Evolutionary conservation across 2,888 invertebrate species (phyloP), one percentile per base, ranked within the genome.

Genomic region (Megamerina dolium): DNA sequence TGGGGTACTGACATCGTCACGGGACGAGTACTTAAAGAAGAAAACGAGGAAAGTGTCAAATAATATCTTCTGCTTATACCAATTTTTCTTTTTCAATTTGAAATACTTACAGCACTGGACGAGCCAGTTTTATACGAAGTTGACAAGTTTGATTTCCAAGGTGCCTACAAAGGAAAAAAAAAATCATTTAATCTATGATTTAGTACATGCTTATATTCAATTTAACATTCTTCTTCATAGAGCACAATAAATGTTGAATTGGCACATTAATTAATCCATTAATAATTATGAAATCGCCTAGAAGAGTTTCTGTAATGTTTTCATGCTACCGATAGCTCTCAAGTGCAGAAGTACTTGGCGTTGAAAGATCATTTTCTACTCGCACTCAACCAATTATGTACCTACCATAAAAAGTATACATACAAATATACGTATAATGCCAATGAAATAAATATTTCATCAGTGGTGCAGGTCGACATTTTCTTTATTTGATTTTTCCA

Each of bases 101-200:
- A 12, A 27, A 0, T 27, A 54, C 70, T 56, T 48, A 70, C 70
- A n/a, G 68, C 46, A 47, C 55, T 53, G 0, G 66, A 55, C 16
- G 61, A 53, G 27, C 57, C 56, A 1, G 68, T 41, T 46, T 70
- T 70, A 45, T 70, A 70, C 9, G 63, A 60, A n/a, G 61, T 57
- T 36, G 66, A 53, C 43, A 69, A 49, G 29, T 59, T 67, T 16
- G 70, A 59, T 51, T 70, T 70, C 68, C 68, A 70, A 19, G 70
- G 66, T 8, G 68, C 60, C 70, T 70, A 47, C 5, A 60, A 62
- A 34, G n/a, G n/a, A n/a, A n/a, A n/a, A n/a, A n/a, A n/a, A n/a
- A n/a, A n/a, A n/a, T n/a, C n/a, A n/a, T n/a, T n/a, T n/a, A n/a
- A n/a, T n/a, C n/a, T n/a, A n/a, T n/a, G n/a, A n/a, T n/a, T n/a